phyloP scores from a whole-genome alignment of 92 coral and sea anemone genomes.

The Montipora capitata region DNA sequence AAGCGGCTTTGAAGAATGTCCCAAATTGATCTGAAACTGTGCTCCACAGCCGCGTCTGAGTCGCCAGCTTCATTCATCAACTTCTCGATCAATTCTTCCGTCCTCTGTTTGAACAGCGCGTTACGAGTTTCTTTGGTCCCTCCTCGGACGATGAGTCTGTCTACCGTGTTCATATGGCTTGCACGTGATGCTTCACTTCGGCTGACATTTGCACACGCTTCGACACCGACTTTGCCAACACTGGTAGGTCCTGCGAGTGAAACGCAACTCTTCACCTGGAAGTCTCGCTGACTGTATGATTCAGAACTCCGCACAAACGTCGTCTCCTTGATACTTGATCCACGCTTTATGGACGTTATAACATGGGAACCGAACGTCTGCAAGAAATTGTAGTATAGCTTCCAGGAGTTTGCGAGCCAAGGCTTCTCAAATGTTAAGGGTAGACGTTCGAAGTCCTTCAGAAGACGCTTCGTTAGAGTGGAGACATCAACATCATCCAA shows the following conservation, averaged over 20 bases:
- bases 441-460: constrained; percentile 8
- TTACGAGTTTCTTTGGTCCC: too few species aligned
- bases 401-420: too few species aligned
- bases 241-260: too few species aligned
- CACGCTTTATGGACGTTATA: neutral
- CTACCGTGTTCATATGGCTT: constrained; percentile 20
- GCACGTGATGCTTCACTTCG: neutral
- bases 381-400: too few species aligned
- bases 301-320: constrained; percentile 22
- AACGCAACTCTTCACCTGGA: too few species aligned
- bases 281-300: too few species aligned
- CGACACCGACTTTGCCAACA: too few species aligned
- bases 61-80: constrained; percentile 42
- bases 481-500: neutral
- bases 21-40: constrained; percentile 50
- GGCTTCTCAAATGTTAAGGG: constrained; percentile 1
- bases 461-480: neutral
- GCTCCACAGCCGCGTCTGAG: too few species aligned
- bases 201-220: constrained; percentile 4
- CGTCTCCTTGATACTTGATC: constrained; percentile 40
- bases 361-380: too few species aligned
- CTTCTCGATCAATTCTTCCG: constrained; percentile 34
- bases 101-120: too few species aligned
- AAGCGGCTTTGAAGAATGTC: constrained; percentile 29
- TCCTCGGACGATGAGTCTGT: too few species aligned